Conservation (phyloP, 2,113 vertebrate genomes). For the Crocuta crocuta region DNA sequence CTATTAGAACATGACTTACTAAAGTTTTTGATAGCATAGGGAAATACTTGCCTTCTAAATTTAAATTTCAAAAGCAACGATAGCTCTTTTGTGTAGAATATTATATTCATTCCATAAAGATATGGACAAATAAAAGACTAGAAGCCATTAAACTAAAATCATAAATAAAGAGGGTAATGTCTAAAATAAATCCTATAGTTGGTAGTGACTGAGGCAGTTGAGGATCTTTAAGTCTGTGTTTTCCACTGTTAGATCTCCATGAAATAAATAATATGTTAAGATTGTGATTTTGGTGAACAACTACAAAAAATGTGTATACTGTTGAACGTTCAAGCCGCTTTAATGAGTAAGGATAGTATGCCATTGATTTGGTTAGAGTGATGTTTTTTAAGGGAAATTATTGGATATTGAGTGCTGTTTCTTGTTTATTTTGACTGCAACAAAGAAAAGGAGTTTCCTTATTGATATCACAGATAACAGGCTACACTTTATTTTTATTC, state of each 20-base stretch:
- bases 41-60: background rate
- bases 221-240: background rate
- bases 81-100: background rate
- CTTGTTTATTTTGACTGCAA: background rate
- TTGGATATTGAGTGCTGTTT: background rate
- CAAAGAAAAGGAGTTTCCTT: background rate
- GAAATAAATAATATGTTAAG: background rate
- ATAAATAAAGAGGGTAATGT: background rate
- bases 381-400: background rate
- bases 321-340: background rate
- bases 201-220: background rate
- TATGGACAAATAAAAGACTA: background rate
- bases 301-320: background rate
- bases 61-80: slow-evolving; percentile 33
- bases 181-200: background rate
- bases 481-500: background rate
- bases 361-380: background rate
- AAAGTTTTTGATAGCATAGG: background rate
- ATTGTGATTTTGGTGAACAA: background rate
- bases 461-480: background rate
- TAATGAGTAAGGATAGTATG: slow-evolving; percentile 18
- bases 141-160: background rate
- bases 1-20: background rate
- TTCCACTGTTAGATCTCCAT: background rate
- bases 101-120: background rate